phyloP scores from a whole-genome alignment of 2,113 vertebrate genomes.

The Thoracochromis brauschi region DNA sequence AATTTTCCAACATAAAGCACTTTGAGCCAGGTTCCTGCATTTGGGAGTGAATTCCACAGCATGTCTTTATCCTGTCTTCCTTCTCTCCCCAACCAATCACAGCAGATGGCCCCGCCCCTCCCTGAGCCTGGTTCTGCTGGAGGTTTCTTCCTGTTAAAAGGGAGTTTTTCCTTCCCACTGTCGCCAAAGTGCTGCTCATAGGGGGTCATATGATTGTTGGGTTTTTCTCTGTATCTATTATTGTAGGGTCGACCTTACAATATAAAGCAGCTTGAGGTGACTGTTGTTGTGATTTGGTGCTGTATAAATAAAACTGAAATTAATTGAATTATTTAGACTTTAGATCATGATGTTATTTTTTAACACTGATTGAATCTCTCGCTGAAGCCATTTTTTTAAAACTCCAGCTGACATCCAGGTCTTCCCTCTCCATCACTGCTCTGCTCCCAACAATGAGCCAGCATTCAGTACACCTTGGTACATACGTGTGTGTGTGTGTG shows the following conservation, averaged over 20 bases:
- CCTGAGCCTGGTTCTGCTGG: rapidly evolving
- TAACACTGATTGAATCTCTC: background rate
- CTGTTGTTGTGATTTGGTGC: background rate
- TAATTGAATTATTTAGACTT: background rate
- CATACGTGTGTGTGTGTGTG: background rate
- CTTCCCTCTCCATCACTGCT: background rate
- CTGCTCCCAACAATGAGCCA: background rate
- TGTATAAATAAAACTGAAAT: rapidly evolving
- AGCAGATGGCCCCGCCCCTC: background rate
- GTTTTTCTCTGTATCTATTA: rapidly evolving
- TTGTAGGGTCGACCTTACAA: rapidly evolving
- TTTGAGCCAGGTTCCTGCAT: background rate
- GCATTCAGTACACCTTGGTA: rapidly evolving
- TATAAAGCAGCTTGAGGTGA: rapidly evolving
- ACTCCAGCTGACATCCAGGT: background rate
- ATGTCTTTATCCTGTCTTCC: background rate
- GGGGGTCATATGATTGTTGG: background rate
- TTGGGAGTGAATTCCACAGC: background rate
- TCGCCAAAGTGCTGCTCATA: rapidly evolving
- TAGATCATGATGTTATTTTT: background rate
- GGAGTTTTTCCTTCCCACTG: background rate
- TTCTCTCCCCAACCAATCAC: background rate
- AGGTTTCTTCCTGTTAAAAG: background rate
- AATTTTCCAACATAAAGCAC: background rate
- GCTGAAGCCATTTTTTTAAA: rapidly evolving